Conservation (phyloP, 2,888 invertebrate species). For the Drosophila siamana region DNA sequence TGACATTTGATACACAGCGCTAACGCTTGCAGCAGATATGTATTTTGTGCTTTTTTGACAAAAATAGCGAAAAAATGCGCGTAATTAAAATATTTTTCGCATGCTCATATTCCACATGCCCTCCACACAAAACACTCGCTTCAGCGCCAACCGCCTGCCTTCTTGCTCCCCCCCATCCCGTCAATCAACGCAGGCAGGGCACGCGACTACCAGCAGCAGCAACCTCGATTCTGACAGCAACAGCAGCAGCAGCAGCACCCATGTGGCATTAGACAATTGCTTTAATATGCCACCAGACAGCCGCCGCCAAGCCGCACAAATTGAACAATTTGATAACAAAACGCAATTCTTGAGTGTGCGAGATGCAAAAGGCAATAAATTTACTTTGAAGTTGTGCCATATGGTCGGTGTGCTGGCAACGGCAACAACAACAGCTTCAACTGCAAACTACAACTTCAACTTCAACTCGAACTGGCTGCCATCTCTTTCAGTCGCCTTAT, state of each 20-base stretch:
- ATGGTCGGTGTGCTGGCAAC: constrained; percentile 44
- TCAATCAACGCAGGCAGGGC: constrained; percentile 41
- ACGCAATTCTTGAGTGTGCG: constrained; percentile 44
- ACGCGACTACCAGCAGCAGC: constrained; percentile 71
- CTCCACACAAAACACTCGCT: constrained; percentile 27
- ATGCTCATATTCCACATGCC: constrained; percentile 62
- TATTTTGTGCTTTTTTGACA: constrained; percentile 45
- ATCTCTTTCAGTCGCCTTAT: constrained; percentile 24
- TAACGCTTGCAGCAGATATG: constrained; percentile 54
- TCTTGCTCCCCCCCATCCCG: neutral
- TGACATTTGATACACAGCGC: constrained; percentile 53
- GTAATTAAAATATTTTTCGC: constrained; percentile 74
- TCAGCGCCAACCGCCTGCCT: neutral
- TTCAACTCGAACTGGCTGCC: constrained; percentile 31
- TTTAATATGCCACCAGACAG: constrained; percentile 71
- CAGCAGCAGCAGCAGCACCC: constrained; percentile 39
- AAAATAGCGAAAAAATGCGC: constrained; percentile 67
- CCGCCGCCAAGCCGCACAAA: constrained; percentile 62
- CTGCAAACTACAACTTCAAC: constrained; percentile 16
- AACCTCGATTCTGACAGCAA: constrained; percentile 10
- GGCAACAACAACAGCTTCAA: constrained; percentile 4
- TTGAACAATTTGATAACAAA: constrained; percentile 77
- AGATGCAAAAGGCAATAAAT: constrained; percentile 58
- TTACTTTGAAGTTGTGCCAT: constrained; percentile 60
- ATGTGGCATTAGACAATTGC: constrained; percentile 72